Percentiles rank a stretch among this genome's conserved stretches.
Evolutionary conservation across 2,797 vertebrate species (phyloP).

Genomic region (Anolis apletophallus): DNA sequence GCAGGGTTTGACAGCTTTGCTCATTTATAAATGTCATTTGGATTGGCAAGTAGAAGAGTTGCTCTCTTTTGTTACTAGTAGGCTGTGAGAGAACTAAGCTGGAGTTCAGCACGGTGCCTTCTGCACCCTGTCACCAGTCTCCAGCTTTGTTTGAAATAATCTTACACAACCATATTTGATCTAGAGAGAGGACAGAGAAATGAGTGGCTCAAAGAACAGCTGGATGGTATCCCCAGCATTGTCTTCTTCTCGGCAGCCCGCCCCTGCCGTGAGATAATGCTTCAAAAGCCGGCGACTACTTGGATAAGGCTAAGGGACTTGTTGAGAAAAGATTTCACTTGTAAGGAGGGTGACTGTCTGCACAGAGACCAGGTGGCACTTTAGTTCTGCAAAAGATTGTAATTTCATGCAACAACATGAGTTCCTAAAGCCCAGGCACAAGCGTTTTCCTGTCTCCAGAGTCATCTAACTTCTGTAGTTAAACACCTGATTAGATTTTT

Average conservation of each 20-base stretch:
- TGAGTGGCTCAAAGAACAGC: conserved; percentile 34
- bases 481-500: conserved; percentile 43
- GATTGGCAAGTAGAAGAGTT: conserved; percentile 36
- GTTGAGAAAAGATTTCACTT: conserved; percentile 42
- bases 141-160: conserved; percentile 37
- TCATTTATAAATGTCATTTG: conserved; percentile 59
- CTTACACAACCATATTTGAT: conserved; percentile 44
- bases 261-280: conserved; percentile 47
- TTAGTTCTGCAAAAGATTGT: conserved; percentile 23
- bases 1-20: conserved; percentile 34
- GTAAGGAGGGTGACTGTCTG: conserved; percentile 54
- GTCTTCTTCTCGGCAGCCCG: conserved; percentile 51
- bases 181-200: conserved; percentile 46
- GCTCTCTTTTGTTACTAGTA: background rate
- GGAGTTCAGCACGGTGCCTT: conserved; percentile 6
- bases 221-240: conserved; percentile 53
- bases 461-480: conserved; percentile 14
- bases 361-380: conserved; percentile 46
- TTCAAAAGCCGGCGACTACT: conserved; percentile 64
- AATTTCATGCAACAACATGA: conserved; percentile 48
- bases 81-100: conserved; percentile 18
- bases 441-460: background rate
- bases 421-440: conserved; percentile 15
- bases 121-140: conserved; percentile 8
- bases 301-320: conserved; percentile 58